A percentile compares a stretch with the other conserved stretches of the same genome.
Conservation (phyloP, 1,140 invertebrate species). For the Lepidurus arcticus region DNA sequence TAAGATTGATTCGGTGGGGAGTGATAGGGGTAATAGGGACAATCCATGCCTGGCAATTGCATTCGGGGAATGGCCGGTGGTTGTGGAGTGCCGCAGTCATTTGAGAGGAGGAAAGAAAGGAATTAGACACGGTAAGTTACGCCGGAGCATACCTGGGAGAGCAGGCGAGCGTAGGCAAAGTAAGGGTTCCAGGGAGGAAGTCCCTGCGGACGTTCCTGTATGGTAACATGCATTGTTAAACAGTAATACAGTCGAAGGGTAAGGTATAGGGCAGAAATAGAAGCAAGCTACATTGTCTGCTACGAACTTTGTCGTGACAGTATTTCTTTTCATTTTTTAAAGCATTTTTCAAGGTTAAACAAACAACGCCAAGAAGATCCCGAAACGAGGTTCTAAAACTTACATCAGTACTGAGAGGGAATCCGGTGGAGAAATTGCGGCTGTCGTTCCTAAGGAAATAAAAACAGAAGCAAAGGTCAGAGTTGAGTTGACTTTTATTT, state of each 20-base stretch:
- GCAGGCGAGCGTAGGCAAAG: slow-evolving; percentile 48
- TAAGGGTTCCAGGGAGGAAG: slow-evolving; percentile 49
- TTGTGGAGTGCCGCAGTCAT: neutral
- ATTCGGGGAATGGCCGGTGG: too few relatives aligned
- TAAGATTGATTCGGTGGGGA: neutral
- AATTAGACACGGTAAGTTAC: neutral
- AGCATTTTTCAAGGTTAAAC: too few relatives aligned
- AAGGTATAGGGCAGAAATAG: neutral
- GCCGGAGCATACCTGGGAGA: slow-evolving; percentile 42
- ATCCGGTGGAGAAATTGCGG: neutral
- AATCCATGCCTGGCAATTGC: too few relatives aligned
- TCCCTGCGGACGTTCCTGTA: slow-evolving; percentile 4
- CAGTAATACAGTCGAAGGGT: neutral
- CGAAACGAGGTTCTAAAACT: neutral
- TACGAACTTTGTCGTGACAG: too few relatives aligned
- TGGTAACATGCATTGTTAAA: neutral
- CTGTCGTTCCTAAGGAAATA: neutral
- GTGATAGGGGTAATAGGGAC: neutral
- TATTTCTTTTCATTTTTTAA: too few relatives aligned
- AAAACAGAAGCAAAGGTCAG: slow-evolving; percentile 1
- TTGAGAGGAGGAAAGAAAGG: neutral
- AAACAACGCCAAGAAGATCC: too few relatives aligned
- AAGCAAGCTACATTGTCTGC: neutral
- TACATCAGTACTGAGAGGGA: neutral
- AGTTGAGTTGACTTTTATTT: neutral